Evolutionary conservation across 2,888 invertebrate genomes (phyloP).

Genomic region (Euclidia mi): DNA sequence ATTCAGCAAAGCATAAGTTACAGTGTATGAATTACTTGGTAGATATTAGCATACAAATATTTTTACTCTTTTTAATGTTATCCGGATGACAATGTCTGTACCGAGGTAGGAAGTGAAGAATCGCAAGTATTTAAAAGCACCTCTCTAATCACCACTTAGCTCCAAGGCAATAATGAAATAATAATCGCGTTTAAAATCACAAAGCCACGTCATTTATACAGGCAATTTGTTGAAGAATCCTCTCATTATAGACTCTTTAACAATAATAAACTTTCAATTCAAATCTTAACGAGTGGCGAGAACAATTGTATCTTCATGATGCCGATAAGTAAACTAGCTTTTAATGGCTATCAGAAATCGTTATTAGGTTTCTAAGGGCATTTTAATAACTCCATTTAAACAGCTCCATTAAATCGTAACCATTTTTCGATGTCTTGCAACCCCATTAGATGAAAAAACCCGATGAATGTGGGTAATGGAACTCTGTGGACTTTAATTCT

Average conservation of each 20-base stretch:
- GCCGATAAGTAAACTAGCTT: constrained; percentile 48
- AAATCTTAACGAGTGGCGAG: constrained; percentile 24
- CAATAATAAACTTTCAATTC: constrained; percentile 24
- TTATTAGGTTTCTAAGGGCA: constrained; percentile 74
- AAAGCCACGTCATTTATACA: background rate
- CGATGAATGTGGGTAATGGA: constrained; percentile 73
- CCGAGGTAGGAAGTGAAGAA: too few species aligned
- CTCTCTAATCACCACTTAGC: background rate
- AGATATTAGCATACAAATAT: too few species aligned
- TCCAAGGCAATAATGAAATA: too few species aligned
- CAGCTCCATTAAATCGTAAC: constrained; percentile 64
- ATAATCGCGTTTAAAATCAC: background rate
- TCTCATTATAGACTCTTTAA: constrained; percentile 16
- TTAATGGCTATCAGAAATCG: constrained; percentile 60
- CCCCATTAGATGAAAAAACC: constrained; percentile 70
- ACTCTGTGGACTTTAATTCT: constrained; percentile 40
- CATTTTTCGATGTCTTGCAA: constrained; percentile 72
- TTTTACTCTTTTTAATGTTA: too few species aligned
- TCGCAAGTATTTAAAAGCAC: background rate
- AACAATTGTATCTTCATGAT: constrained; percentile 29
- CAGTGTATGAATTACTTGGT: too few species aligned
- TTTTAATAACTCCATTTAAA: constrained; percentile 75
- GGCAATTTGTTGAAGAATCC: background rate
- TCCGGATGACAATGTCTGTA: too few species aligned
- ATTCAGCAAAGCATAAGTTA: too few species aligned